phyloP scores from a whole-genome alignment of 2,797 vertebrate genomes.

The Prionace glauca region DNA sequence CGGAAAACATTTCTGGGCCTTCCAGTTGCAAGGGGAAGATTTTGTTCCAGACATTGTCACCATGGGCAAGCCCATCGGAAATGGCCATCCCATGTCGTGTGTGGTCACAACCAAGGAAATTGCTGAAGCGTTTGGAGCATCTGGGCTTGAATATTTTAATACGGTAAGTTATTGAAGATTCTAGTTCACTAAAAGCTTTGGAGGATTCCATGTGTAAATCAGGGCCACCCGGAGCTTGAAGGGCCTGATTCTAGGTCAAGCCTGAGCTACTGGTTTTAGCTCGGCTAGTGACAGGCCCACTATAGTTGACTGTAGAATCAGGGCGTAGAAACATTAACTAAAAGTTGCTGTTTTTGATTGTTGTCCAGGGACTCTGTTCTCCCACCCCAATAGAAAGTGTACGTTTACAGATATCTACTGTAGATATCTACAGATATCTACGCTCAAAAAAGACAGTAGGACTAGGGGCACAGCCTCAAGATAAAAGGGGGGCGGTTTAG shows the following conservation, averaged over 20 bases:
- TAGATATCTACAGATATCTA: no score
- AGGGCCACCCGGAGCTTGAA: not conserved
- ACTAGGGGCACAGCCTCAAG: no score
- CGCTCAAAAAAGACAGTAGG: no score
- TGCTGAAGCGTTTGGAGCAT: conserved; percentile 76
- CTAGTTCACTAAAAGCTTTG: not conserved
- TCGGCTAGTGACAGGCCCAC: not conserved
- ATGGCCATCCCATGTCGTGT: conserved; percentile 92
- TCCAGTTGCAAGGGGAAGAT: conserved; percentile 83
- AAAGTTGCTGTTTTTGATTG: not conserved
- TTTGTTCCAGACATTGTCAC: conserved; percentile 94
- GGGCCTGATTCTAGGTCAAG: not conserved
- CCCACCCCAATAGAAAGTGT: not conserved
- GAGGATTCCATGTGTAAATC: not conserved
- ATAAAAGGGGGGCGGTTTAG: no score
- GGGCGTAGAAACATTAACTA: not conserved
- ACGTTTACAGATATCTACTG: not conserved
- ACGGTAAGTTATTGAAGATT: conserved; percentile 64
- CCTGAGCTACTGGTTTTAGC: not conserved
- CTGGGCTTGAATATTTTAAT: conserved; percentile 93
- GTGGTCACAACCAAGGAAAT: conserved; percentile 89
- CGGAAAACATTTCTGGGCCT: conserved; percentile 87
- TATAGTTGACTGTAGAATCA: not conserved
- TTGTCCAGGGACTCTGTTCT: not conserved
- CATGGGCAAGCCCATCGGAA: conserved; percentile 97